Evolutionary conservation across 2,113 vertebrate genomes (phyloP).

Genomic region (Phyllopteryx taeniolatus): DNA sequence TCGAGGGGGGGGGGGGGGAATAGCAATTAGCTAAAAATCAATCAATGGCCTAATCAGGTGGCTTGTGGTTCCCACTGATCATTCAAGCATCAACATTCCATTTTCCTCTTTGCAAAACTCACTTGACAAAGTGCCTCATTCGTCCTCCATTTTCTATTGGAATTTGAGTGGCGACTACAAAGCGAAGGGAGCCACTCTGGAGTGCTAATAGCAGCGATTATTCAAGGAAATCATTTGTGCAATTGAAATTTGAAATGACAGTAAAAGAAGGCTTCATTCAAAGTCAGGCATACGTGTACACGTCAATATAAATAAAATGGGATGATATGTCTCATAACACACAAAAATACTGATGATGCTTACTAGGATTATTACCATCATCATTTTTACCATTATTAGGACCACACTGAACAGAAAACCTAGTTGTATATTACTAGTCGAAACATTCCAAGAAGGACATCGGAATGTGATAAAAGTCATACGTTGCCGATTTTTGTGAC

Average conservation of each 20-base stretch:
- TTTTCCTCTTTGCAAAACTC: neutral
- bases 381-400: neutral
- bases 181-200: slow-evolving; percentile 34
- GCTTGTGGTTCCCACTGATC: too few species aligned
- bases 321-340: neutral
- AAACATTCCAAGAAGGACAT: neutral
- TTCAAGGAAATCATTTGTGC: slow-evolving; percentile 58
- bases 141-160: neutral
- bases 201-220: slow-evolving; percentile 63
- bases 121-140: slow-evolving; percentile 45
- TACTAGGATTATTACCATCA: neutral
- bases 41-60: too few species aligned
- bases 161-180: slow-evolving; percentile 15
- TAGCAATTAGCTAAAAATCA: too few species aligned
- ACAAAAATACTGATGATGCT: neutral
- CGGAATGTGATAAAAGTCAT: too few species aligned
- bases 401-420: neutral
- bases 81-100: neutral
- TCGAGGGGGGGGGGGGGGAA: too few species aligned
- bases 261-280: slow-evolving; percentile 19
- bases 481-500: too few species aligned
- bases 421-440: neutral
- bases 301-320: slow-evolving; percentile 56
- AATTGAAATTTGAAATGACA: slow-evolving; percentile 23
- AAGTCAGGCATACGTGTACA: slow-evolving; percentile 51